Conservation (phyloP, 2,888 invertebrate genomes). For the Conomelus anceps region DNA sequence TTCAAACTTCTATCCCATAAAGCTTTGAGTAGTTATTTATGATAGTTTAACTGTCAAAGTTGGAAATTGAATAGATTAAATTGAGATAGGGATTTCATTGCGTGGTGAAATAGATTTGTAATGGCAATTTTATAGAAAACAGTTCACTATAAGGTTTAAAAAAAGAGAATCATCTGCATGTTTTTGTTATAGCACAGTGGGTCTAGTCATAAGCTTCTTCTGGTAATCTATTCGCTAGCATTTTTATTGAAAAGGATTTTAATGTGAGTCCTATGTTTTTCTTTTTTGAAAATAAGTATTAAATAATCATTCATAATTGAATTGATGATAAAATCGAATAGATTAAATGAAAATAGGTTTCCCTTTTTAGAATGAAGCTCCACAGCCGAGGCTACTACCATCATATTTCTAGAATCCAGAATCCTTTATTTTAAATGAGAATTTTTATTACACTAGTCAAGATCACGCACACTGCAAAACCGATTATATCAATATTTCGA, state of each 20-base stretch:
- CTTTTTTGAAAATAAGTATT: background rate
- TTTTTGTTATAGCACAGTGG: no score
- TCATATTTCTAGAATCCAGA: background rate
- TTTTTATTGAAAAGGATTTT: background rate
- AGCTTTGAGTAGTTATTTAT: no score
- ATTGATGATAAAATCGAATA: background rate
- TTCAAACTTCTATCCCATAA: no score
- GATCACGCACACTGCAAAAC: background rate
- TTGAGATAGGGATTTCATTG: no score
- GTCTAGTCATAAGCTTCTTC: background rate
- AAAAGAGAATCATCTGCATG: no score
- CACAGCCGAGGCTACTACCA: background rate
- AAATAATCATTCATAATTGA: background rate
- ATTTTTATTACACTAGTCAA: background rate
- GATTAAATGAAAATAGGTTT: background rate
- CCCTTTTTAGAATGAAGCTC: background rate
- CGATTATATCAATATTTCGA: background rate
- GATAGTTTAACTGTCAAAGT: no score
- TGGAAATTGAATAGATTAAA: no score
- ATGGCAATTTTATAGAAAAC: no score
- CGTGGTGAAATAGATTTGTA: no score
- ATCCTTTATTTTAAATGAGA: background rate
- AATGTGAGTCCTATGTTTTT: background rate
- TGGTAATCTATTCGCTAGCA: background rate
- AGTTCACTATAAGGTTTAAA: no score